These are phyloP conservation scores for Dendrolimus kikuchii DNA, from an alignment of 1,140 invertebrate species.

Conservation along the genomic window DNA sequence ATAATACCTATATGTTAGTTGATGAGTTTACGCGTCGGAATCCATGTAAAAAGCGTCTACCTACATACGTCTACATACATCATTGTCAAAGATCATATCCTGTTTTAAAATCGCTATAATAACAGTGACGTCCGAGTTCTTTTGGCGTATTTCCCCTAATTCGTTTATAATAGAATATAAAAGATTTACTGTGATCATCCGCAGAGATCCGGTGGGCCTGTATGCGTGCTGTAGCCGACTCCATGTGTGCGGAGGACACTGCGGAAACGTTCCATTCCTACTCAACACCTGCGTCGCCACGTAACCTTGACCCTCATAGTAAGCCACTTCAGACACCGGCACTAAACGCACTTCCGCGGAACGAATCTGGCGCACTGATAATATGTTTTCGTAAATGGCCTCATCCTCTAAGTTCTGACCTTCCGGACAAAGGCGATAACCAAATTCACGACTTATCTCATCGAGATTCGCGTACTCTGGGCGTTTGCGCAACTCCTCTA, in stretches of 20 bases:
- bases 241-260: conserved; percentile 59
- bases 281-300: conserved; percentile 63
- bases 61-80: conserved; percentile 19
- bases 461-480: conserved; percentile 66
- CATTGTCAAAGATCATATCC: conserved; percentile 43
- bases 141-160: neutral
- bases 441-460: conserved; percentile 65
- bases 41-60: conserved; percentile 50
- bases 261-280: conserved; percentile 66
- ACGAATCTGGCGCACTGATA: conserved; percentile 62
- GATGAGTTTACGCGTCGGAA: conserved; percentile 57
- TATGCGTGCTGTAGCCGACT: conserved; percentile 50
- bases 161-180: conserved; percentile 7
- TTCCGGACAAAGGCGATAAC: conserved; percentile 65
- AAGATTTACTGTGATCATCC: conserved; percentile 59
- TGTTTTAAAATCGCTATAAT: conserved; percentile 34
- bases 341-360: conserved; percentile 68
- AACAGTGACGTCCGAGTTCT: too few relatives aligned
- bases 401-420: conserved; percentile 69
- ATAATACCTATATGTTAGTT: conserved; percentile 31
- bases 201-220: conserved; percentile 48
- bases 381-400: conserved; percentile 65
- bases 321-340: conserved; percentile 60
- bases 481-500: conserved; percentile 55
- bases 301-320: conserved; percentile 64